Base-by-base conservation (phyloP, 2,888 invertebrate species). In the Epirrhoe alternata region DNA sequence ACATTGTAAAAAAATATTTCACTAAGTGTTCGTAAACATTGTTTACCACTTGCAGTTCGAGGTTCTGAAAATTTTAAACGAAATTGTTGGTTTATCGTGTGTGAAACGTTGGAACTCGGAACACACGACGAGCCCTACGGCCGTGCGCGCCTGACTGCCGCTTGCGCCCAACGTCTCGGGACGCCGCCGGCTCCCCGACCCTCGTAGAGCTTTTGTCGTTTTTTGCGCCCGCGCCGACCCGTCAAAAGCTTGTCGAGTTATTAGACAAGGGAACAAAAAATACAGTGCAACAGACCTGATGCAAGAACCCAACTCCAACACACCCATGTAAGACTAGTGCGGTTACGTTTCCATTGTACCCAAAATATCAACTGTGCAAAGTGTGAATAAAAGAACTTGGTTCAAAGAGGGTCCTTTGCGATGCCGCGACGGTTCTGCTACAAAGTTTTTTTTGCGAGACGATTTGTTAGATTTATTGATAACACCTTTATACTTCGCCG, bases 231-330 rank as follows among this genome's bases (percentile, higher is more conserved):
- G 86, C 86, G 88, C 84, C 85, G 90, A 93, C 88, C 91, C 88
- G 90, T 92, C 89, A 89, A 90, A 91, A 93, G 92, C 92, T 90
- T 85, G 90, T 86, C 86, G 90, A 92, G 89, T 88, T 90, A 89
- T 91, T 89, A 89, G 88, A 86, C 82, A 83, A 80, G 78, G 75
- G 80, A 77, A 88, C 88, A 90, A 90, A 93, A 91, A 92, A 91
- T 78, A 72, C 68, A 62, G 80, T 86, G 87, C 88, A 86, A 86
- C 85, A 83, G 86, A 88, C 85, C 80, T 86, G 88, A 89, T 84
- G 87, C 85, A 86, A 75, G 69, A 80, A 83, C 81, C 82, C 83
- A 85, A 78, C 80, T 77, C 73, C 79, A 82, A 81, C 83, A 84
- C 77, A 81, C 86, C 86, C 86, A 80, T 87, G 87, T 84, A 84